These are phyloP conservation scores for Manis pentadactyla DNA, from an alignment of 2,797 vertebrate genomes.

Conservation along the genomic window DNA sequence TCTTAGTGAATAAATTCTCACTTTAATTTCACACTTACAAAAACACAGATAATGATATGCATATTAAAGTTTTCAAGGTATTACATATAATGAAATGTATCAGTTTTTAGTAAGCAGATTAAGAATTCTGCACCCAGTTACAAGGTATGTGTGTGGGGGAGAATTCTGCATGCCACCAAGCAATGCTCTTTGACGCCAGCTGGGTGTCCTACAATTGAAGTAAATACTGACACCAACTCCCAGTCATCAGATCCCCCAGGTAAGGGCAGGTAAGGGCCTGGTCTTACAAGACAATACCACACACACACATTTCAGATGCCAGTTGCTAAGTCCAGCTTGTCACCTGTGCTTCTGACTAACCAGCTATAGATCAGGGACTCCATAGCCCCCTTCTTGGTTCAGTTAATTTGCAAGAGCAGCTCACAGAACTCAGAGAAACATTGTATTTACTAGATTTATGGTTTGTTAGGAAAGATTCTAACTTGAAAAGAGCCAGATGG, in stretches of 20 bases:
- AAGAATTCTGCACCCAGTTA: not conserved
- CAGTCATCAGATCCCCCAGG: not conserved
- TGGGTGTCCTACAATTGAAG: not conserved
- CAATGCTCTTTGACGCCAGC: not conserved
- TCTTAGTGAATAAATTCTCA: not conserved
- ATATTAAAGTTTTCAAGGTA: not conserved
- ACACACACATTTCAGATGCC: not conserved
- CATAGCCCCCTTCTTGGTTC: not conserved
- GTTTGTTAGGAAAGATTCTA: not conserved
- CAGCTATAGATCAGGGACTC: not conserved
- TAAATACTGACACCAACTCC: not conserved
- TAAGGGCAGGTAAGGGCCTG: not conserved
- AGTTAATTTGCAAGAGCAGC: not conserved
- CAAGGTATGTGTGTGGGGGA: not conserved
- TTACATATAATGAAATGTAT: not conserved
- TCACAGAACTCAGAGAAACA: not conserved
- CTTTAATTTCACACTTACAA: not conserved
- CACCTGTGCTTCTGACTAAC: not conserved
- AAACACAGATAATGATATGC: not conserved
- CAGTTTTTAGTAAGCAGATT: not conserved
- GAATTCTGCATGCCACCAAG: not conserved
- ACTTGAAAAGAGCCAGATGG: not conserved
- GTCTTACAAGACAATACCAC: not conserved
- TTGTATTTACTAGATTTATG: not conserved
- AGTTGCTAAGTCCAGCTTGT: not conserved